Evolutionary conservation across 1,140 invertebrate genomes (phyloP), one percentile per base, ranked within the genome.

Genomic region (Potamilus streckersoni): DNA sequence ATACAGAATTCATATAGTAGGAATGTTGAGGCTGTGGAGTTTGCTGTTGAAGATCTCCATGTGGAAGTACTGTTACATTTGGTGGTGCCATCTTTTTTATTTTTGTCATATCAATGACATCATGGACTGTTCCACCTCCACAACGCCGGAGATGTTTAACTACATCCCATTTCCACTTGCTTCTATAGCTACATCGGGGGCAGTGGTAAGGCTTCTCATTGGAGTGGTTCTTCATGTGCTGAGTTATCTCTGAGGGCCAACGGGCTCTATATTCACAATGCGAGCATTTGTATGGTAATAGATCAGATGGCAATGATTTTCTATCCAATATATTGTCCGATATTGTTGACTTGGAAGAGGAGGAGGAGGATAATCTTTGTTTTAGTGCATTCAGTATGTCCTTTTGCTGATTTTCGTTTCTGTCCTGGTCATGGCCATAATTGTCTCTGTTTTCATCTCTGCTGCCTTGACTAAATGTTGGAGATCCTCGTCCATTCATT

Each of bases 131-230:
- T 13, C 86, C 86, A 16, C 86, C 84, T n/a, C 88, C 87, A 79
- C 89, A 90, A 2, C 88, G 82, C 69, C 88, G 86, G 55, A 90
- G 76, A 77, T 90, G 89, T 78, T 90, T 90, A 6, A 89, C 88
- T 15, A 90, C 89, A 82, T 90, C 90, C 90, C 90, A 90, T 77
- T 90, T 90, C 90, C 90, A 90, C 70, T 90, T 90, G 68, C 85
- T 87, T 68, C 84, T 84, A 78, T 90, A 90, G 63, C 83, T 87
- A 73, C 90, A 90, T 56, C 85, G 76, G 16, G 88, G 88, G 71
- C 90, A 90, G 69, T 83, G 80, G 74, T 87, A 90, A 15, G 89
- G 88, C 66, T 90, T 90, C 64, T 89, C 88, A 63, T 89, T 85
- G 12, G 89, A 89, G 73, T 90, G 89, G 75, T 90, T 90, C 74